Evolutionary conservation across 2,797 vertebrate species (phyloP), one percentile per base, ranked within the genome.

Genomic region (Bryconaethiops microstoma): DNA sequence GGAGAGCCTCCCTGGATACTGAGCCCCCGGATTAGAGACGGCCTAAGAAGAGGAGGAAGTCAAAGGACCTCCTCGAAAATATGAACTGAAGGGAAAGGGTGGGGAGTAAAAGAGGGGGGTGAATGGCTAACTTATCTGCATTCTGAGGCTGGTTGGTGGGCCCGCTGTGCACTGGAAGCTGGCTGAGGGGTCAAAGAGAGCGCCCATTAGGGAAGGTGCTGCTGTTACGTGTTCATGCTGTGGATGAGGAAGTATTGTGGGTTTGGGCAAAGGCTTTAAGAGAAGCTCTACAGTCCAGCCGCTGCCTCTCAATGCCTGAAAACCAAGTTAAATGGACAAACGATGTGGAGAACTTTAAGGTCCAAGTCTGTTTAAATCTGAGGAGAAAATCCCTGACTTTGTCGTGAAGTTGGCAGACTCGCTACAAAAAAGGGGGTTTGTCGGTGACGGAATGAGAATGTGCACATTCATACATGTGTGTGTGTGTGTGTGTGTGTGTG

Each of bases 41-140:
- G 90, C 86, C 94, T 94, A 92, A 94, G 94, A 94, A 93, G 83
- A 81, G 92, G 93, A 93, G 92, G 92, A 94, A 94, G 94, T 95
- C 94, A 95, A 94, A 94, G 92, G 93, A 94, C 90, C 92, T 90
- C 88, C 89, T 89, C 91, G 90, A 92, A 94, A 94, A 93, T 94
- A 94, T 94, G 91, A 94, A 93, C 88, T 90, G 82, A 89, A 89
- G 42, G 84, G 59, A 83, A 79, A 78, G 89, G 87, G 12, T 79
- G 78, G 63, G 80, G 57, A 21, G 35, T 29, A 19, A 10, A 65
- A 57, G 71, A 59, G 79, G 78, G 77, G 86, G 80, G 83, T 91
- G 91, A 93, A 92, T 92, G 88, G 88, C 72, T 78, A 88, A 88
- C 91, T 89, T 90, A 92, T 93, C 92, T 91, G 90, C 90, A 93